Base-by-base conservation (phyloP, 37 sponge, comb jelly and placozoan genomes). In the Hexactinellida sp. region DNA sequence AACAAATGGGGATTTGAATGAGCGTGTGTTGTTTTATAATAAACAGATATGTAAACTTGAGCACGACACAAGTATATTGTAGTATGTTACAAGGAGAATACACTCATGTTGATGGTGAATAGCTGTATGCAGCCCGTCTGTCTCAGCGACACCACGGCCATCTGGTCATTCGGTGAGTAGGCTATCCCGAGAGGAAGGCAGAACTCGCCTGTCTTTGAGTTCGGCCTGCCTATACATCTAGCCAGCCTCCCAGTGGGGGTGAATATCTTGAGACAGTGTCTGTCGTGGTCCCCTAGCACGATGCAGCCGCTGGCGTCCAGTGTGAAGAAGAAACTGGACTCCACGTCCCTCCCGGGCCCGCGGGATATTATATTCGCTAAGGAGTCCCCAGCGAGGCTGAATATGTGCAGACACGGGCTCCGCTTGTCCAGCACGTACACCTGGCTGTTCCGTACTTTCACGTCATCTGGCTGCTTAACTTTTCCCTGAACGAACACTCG, bases 261-360 rank as follows among this genome's bases (percentile, higher is more conserved):
- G 76, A 63, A 63, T 63, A 63, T 23, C 30, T n/a, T 63, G 28
- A 63, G 76, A 28, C 76, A 63, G 34, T 63, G 76, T 10, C 34
- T 10, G 3, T 63, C 76, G 34, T 63, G 76, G 13, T 63, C 76
- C 34, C 76, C 76, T 63, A 63, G 3, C 28, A 63, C 30, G 34
- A 63, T 63, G 13, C 76, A 25, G 3, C 76, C 76, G 34, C 28
- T 25, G 3, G 3, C 13, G 34, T 63, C 76, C 5, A 63, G 76
- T 7, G 76, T 63, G 76, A 63, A 63, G 76, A 63, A 63, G 76
- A 32, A 63, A 63, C 76, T 63, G 3, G 76, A 63, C 76, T 63
- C 76, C 30, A 63, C 5, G 34, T 63, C 76, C 13, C 76, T 63
- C 1, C 76, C 76, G 5, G 76, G 76, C 3, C 76, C 76, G 5